These are phyloP conservation scores for Acrobasis repandana DNA, from an alignment of 2,888 invertebrate genomes.

Conservation along the genomic window DNA sequence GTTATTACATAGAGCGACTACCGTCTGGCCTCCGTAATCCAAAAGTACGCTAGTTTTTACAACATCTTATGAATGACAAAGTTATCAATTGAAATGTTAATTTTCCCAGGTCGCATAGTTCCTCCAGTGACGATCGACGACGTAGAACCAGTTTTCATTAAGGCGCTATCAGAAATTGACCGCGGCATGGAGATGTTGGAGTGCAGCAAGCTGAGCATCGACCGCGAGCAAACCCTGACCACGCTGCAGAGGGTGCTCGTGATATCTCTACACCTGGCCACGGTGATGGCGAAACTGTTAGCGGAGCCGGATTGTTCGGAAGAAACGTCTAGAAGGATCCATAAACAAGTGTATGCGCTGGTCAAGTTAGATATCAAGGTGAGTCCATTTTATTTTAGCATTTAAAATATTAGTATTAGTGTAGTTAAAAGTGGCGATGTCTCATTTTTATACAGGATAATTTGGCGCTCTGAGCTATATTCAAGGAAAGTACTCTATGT, in stretches of 20 bases:
- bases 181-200: slow-evolving; percentile 84
- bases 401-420: too few relatives aligned
- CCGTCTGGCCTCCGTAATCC: too few relatives aligned
- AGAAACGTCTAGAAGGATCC: slow-evolving; percentile 82
- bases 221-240: slow-evolving; percentile 86
- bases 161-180: slow-evolving; percentile 90
- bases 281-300: slow-evolving; percentile 86
- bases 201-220: slow-evolving; percentile 82
- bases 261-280: slow-evolving; percentile 92
- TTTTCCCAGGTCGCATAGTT: slow-evolving; percentile 84
- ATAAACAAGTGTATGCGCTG: slow-evolving; percentile 89
- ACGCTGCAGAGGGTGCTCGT: slow-evolving; percentile 93
- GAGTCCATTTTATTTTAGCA: background rate
- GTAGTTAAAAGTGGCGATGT: too few relatives aligned
- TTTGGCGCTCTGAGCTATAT: too few relatives aligned
- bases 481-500: too few relatives aligned
- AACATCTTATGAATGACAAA: background rate
- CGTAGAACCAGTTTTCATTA: slow-evolving; percentile 91
- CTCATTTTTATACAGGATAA: too few relatives aligned
- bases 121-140: slow-evolving; percentile 92
- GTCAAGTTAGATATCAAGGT: slow-evolving; percentile 88
- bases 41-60: too few relatives aligned
- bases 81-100: background rate
- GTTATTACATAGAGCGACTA: too few relatives aligned
- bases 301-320: slow-evolving; percentile 80